phyloP scores from a whole-genome alignment of 2,888 invertebrate species.

The Vanessa cardui region DNA sequence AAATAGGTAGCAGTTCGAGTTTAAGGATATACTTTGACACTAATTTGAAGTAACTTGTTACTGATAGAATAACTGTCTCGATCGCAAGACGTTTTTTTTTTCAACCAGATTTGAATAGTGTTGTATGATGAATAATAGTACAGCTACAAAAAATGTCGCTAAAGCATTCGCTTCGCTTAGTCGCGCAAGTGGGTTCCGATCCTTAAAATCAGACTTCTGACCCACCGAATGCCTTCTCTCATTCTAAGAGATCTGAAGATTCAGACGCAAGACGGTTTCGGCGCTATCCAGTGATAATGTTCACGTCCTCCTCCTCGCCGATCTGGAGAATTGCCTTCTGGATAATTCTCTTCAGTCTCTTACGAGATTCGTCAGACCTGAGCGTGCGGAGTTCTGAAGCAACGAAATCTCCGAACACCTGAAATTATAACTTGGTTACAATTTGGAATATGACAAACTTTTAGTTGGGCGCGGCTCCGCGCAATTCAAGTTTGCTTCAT shows the following conservation, averaged over 20 bases:
- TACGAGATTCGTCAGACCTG: slow-evolving; percentile 64
- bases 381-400: slow-evolving; percentile 73
- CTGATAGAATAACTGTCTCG: too few relatives aligned
- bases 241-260: slow-evolving; percentile 41
- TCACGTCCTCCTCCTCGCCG: slow-evolving; percentile 68
- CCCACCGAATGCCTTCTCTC: neutral
- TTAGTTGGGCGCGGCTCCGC: too few relatives aligned
- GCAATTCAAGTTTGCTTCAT: too few relatives aligned
- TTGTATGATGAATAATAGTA: too few relatives aligned
- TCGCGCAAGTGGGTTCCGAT: too few relatives aligned
- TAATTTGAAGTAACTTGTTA: too few relatives aligned
- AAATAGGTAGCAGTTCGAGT: too few relatives aligned
- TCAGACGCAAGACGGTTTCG: slow-evolving; percentile 47
- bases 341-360: slow-evolving; percentile 68
- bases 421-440: neutral
- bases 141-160: too few relatives aligned
- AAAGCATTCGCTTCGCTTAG: too few relatives aligned
- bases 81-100: too few relatives aligned
- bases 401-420: slow-evolving; percentile 79
- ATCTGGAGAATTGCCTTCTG: slow-evolving; percentile 72
- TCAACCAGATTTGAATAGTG: too few relatives aligned
- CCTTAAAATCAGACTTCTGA: neutral
- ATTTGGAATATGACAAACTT: neutral
- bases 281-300: slow-evolving; percentile 50
- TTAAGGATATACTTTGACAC: too few relatives aligned